Evolutionary conservation across 2,888 invertebrate genomes (phyloP).

Genomic region (Nysson spinosus): DNA sequence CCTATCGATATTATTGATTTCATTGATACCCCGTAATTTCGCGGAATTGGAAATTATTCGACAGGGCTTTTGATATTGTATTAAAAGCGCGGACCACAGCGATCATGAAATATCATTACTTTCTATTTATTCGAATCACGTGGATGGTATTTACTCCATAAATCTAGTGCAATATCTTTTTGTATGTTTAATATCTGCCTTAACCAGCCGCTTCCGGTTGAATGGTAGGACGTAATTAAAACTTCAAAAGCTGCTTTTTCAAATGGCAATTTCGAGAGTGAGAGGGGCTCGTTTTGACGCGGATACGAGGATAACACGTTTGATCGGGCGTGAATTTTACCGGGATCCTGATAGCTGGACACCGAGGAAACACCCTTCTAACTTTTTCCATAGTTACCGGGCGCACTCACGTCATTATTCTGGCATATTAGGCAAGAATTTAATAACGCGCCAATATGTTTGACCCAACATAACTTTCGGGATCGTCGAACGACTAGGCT

Average conservation of each 20-base stretch:
- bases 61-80: too few species aligned
- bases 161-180: too few species aligned
- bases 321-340: constrained; percentile 29
- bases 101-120: too few species aligned
- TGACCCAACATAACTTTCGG: constrained; percentile 50
- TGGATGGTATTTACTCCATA: too few species aligned
- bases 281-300: background rate
- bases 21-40: too few species aligned
- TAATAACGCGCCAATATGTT: constrained; percentile 72
- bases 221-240: background rate
- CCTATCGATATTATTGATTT: too few species aligned
- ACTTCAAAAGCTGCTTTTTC: background rate
- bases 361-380: background rate
- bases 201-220: background rate
- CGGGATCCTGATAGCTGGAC: background rate
- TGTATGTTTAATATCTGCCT: background rate
- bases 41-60: too few species aligned
- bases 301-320: background rate
- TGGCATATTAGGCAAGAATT: constrained; percentile 72
- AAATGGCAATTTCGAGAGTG: constrained; percentile 16
- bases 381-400: constrained; percentile 27
- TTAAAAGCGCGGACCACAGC: too few species aligned
- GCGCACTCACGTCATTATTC: constrained; percentile 60
- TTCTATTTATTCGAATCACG: too few species aligned
- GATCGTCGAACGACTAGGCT: background rate